Percentiles rank a stretch among this genome's conserved stretches.
These are phyloP conservation scores for Pteronotus mesoamericanus DNA, from an alignment of 2,797 vertebrate species.

Conservation along the genomic window DNA sequence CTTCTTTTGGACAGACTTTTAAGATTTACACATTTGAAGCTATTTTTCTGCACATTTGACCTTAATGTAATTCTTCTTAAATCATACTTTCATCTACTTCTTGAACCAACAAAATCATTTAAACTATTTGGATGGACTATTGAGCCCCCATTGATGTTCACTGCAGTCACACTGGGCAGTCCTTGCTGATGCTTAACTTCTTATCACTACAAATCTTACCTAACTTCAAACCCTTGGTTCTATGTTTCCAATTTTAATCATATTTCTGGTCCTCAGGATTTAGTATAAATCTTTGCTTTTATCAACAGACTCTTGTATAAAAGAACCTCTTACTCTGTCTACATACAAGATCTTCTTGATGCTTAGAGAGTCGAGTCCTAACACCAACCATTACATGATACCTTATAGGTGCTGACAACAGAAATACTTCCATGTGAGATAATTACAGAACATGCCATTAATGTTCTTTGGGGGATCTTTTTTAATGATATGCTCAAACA, in stretches of 20 bases:
- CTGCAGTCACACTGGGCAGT: not conserved
- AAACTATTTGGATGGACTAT: not conserved
- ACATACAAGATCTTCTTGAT: not conserved
- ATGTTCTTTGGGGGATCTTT: not conserved
- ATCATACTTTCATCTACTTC: not conserved
- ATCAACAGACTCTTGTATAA: not conserved
- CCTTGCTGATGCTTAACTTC: not conserved
- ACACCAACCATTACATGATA: not conserved
- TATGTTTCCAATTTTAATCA: not conserved
- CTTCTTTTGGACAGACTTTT: slow-evolving; percentile 11
- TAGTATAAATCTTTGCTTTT: not conserved
- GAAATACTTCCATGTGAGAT: not conserved
- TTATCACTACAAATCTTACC: not conserved
- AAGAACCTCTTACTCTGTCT: not conserved
- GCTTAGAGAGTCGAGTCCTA: not conserved
- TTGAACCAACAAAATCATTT: not conserved
- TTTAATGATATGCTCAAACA: not conserved
- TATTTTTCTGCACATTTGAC: slow-evolving; percentile 2
- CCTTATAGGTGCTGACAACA: not conserved
- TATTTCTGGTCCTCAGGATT: not conserved
- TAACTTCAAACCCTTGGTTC: not conserved
- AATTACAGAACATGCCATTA: not conserved
- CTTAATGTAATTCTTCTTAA: slow-evolving; percentile 43
- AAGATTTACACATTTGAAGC: not conserved
- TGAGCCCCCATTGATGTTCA: not conserved